Percentiles rank a stretch among this genome's conserved stretches.
These are phyloP conservation scores for Apotomis capreana DNA, from an alignment of 2,888 invertebrate genomes.

Conservation along the genomic window DNA sequence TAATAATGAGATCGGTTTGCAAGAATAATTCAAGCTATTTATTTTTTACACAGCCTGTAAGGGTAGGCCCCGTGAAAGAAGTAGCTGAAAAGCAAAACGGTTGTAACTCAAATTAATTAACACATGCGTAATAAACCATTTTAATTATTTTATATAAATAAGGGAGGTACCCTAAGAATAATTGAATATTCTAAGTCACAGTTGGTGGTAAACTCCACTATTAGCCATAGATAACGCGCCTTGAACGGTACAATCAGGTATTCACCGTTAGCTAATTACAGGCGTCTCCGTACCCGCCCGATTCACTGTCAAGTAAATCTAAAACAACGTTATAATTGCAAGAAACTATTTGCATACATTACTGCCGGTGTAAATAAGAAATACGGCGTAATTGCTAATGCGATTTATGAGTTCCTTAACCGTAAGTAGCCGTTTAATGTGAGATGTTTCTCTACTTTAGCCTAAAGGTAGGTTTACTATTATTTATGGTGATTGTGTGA, in stretches of 20 bases:
- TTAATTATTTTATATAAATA: too few species aligned
- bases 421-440: not conserved
- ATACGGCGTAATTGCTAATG: constrained; percentile 8
- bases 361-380: constrained; percentile 12
- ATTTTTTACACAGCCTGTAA: too few species aligned
- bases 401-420: constrained; percentile 3
- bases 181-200: constrained; percentile 1
- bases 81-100: too few species aligned
- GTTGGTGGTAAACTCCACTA: constrained; percentile 3
- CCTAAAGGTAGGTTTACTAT: too few species aligned
- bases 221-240: constrained; percentile 32
- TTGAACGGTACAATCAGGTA: constrained; percentile 68
- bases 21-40: too few species aligned
- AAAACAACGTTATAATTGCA: constrained; percentile 31
- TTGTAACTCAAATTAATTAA: too few species aligned
- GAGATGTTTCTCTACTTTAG: not conserved
- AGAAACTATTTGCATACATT: constrained; percentile 26
- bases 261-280: constrained; percentile 75
- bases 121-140: too few species aligned
- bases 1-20: too few species aligned
- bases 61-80: too few species aligned
- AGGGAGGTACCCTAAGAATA: not conserved
- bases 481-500: too few species aligned
- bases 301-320: constrained; percentile 43
- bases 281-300: constrained; percentile 50